Conservation (phyloP, 2,888 invertebrate species). For the Lycophotia porphyrea region DNA sequence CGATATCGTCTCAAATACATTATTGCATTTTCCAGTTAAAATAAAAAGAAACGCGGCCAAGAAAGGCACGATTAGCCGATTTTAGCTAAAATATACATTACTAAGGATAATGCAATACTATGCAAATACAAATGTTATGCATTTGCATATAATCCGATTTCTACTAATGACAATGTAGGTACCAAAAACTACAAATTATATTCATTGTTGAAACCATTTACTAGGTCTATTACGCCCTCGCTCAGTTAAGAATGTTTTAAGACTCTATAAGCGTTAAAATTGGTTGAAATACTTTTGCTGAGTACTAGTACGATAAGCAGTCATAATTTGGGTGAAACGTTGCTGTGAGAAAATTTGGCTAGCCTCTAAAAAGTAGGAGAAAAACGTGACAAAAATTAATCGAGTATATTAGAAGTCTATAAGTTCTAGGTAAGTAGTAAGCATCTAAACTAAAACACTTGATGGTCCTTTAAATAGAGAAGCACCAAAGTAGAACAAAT, state of each 20-base stretch:
- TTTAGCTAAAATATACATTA: background rate
- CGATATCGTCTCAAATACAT: background rate
- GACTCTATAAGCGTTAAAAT: background rate
- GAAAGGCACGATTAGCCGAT: background rate
- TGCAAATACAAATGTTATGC: background rate
- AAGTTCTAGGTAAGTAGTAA: background rate
- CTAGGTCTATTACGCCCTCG: background rate
- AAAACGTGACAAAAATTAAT: background rate
- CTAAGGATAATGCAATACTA: no score
- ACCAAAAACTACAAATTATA: conserved; percentile 6
- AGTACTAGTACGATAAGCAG: background rate
- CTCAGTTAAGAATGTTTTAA: conserved; percentile 1
- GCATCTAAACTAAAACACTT: background rate
- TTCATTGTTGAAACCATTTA: conserved; percentile 18
- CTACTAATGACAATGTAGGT: conserved; percentile 3
- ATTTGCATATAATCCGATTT: background rate
- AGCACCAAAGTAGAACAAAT: conserved; percentile 20
- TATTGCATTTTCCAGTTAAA: background rate
- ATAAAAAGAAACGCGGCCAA: background rate
- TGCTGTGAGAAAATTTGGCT: background rate
- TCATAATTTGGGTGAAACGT: background rate
- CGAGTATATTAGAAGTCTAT: background rate
- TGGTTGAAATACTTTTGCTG: conserved; percentile 12
- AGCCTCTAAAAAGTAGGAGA: background rate
- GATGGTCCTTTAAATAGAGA: conserved; percentile 1